Evolutionary conservation across 2,797 vertebrate species (phyloP), one percentile per base, ranked within the genome.

Genomic region (Tiaroga cobitis): DNA sequence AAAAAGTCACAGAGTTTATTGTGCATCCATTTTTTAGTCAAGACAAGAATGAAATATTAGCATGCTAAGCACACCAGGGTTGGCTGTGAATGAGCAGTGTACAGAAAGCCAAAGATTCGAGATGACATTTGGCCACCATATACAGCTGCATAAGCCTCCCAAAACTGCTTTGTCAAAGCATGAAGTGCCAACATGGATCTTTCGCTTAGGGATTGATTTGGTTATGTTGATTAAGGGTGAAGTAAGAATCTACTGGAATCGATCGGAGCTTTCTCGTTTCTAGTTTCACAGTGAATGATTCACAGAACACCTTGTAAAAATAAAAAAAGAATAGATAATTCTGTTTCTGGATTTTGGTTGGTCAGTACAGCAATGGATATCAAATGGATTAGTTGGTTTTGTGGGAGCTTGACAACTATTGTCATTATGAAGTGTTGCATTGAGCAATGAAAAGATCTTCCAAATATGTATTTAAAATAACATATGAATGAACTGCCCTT

Each of bases 1-100:
- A 92, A 93, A 81, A 88, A 94, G 93, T 94, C 91, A 85, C 87
- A 84, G 63, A 68, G 86, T 81, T 90, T 87, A 65, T 41, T 90
- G 49, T 84, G 65, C 79, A 79, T 87, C 49, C 49, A 65, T 86
- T 54, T 63, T 37, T 46, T 56, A 70, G 49, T 46, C 51, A 81
- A 85, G 91, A 92, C 87, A 59, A 63, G 61, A 82, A 83, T 54
- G 80, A 69, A 18, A 41, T 83, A 92, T 94, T 92, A 92, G 88
- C 87, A 93, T 93, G 85, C 91, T 73, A 68, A 65, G 54, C 88
- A 86, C 80, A 82, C 78, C 4, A 77, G 76, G 81, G 78, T 85
- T 85, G 81, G 79, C 86, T 85, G n/a, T 90, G 86, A 93, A 93
- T 91, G 91, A 85, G 89, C 56, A 80, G 56, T 24, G 81, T 84